Conservation (phyloP, 2,888 invertebrate species). For the Rhagium mordax region DNA sequence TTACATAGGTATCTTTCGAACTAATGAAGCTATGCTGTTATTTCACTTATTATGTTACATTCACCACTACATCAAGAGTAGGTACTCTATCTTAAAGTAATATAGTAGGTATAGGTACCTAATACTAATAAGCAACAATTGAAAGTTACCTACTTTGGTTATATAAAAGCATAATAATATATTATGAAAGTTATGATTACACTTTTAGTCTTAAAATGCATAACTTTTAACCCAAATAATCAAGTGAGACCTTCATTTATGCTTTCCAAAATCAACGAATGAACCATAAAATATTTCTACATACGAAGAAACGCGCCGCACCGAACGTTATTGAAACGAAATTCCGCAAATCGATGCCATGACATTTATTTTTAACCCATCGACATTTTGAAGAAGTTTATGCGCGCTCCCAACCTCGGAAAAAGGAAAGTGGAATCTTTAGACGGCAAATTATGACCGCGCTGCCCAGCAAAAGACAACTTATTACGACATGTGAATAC, state of each 20-base stretch:
- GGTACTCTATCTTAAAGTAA: too few relatives aligned
- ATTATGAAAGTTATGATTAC: too few relatives aligned
- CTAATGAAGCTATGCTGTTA: too few relatives aligned
- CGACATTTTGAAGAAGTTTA: background rate
- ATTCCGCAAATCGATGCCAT: background rate
- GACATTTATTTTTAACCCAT: background rate
- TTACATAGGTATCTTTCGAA: too few relatives aligned
- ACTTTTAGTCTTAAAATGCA: background rate
- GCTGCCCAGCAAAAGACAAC: slow-evolving; percentile 29
- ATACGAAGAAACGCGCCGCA: too few relatives aligned
- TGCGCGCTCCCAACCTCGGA: background rate
- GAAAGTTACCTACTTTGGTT: too few relatives aligned
- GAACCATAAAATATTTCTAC: too few relatives aligned
- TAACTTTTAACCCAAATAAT: background rate
- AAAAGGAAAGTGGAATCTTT: slow-evolving; percentile 41
- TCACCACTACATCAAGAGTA: too few relatives aligned
- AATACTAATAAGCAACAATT: too few relatives aligned
- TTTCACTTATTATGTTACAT: too few relatives aligned
- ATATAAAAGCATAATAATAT: too few relatives aligned
- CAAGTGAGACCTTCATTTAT: background rate
- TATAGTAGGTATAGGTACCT: too few relatives aligned
- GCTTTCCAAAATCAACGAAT: background rate
- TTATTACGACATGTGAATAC: slow-evolving; percentile 39
- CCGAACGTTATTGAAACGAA: background rate
- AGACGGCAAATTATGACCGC: slow-evolving; percentile 21